Conservation (phyloP, 2,113 vertebrate species). For the Aphelocoma coerulescens region DNA sequence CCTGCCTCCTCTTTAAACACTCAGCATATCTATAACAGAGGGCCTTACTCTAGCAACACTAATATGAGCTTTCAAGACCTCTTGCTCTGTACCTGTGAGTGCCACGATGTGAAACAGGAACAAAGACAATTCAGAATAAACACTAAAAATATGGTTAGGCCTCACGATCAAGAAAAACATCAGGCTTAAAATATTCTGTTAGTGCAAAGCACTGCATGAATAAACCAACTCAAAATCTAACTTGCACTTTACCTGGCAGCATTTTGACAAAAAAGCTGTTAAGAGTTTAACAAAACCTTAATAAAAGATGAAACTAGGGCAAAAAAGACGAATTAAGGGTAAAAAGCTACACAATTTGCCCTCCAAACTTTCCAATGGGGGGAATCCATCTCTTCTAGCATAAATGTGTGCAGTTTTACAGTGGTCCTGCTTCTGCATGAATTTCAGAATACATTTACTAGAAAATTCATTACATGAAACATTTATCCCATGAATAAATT, state of each 20-base stretch:
- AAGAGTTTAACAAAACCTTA: constrained; percentile 24
- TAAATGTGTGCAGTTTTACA: constrained; percentile 66
- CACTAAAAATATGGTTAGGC: not conserved
- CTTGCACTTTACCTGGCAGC: not conserved
- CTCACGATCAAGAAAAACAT: not conserved
- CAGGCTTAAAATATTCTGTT: not conserved
- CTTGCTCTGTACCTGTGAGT: not conserved
- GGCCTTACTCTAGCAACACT: not conserved
- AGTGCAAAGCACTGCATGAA: not conserved
- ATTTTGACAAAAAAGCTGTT: constrained; percentile 10
- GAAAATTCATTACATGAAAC: constrained; percentile 83
- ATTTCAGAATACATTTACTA: constrained; percentile 78
- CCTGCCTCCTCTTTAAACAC: not conserved
- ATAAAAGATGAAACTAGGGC: constrained; percentile 3
- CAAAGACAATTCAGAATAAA: not conserved
- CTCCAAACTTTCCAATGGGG: constrained; percentile 38
- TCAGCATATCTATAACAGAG: not conserved
- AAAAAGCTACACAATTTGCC: constrained; percentile 45
- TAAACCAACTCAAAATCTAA: not conserved
- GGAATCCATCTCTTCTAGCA: constrained; percentile 52
- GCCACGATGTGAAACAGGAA: not conserved
- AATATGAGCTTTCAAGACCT: not conserved
- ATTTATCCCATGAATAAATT: constrained; percentile 83
- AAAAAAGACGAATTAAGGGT: constrained; percentile 23
- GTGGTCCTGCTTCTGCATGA: constrained; percentile 59